Evolutionary conservation across 2,113 vertebrate species (phyloP).

Genomic region (zebrafish (Danio rerio)): DNA sequence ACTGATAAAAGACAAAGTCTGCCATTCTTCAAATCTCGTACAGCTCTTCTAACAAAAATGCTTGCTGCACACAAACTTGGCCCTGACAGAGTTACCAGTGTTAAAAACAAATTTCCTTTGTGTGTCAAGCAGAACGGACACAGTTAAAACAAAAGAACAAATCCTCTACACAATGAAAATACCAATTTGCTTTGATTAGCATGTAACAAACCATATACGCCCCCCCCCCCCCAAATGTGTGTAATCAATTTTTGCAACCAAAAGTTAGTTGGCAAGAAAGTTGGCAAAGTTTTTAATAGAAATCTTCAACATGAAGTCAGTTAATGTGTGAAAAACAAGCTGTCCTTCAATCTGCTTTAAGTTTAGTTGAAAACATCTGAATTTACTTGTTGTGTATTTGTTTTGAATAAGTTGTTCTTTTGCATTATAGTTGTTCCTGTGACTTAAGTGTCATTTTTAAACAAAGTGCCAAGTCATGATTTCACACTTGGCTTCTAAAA

Average conservation of each 20-base stretch:
- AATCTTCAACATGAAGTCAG: background rate
- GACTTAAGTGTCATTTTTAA: slow-evolving; percentile 7
- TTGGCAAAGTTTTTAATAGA: background rate
- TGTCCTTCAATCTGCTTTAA: background rate
- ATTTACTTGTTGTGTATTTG: background rate
- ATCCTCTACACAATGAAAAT: too few relatives aligned
- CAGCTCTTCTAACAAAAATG: too few relatives aligned
- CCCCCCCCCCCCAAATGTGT: too few relatives aligned
- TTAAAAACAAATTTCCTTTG: too few relatives aligned
- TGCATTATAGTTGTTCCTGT: slow-evolving; percentile 8
- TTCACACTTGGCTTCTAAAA: slow-evolving; percentile 10
- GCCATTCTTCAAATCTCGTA: too few relatives aligned
- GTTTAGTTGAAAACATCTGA: slow-evolving; percentile 12
- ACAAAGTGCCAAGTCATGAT: slow-evolving; percentile 26
- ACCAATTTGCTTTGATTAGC: too few relatives aligned
- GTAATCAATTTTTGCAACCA: background rate
- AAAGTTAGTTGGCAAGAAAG: background rate
- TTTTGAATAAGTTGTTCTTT: slow-evolving; percentile 26
- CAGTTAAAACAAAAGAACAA: too few relatives aligned
- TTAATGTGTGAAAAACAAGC: slow-evolving; percentile 6
- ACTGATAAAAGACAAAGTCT: too few relatives aligned
- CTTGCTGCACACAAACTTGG: too few relatives aligned
- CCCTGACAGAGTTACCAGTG: too few relatives aligned
- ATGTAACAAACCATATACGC: too few relatives aligned
- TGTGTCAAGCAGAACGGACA: too few relatives aligned